These are phyloP conservation scores for Elanoides forficatus DNA, from an alignment of 2,113 vertebrate species.

Conservation along the genomic window DNA sequence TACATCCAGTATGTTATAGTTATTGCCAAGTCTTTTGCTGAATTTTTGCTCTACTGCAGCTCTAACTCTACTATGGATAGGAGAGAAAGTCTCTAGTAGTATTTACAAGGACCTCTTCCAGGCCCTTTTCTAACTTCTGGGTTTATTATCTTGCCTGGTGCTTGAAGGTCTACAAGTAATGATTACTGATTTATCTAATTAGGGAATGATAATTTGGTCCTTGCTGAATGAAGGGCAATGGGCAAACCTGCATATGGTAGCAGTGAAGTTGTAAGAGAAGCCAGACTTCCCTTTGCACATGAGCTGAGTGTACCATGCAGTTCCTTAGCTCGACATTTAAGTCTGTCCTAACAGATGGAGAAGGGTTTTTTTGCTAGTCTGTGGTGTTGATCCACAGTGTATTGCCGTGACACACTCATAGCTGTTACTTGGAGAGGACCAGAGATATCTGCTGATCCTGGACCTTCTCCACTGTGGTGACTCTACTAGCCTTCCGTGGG, in stretches of 20 bases:
- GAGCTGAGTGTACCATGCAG: background rate
- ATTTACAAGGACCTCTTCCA: background rate
- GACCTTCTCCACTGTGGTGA: background rate
- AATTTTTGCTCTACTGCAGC: background rate
- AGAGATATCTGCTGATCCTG: background rate
- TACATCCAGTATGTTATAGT: background rate
- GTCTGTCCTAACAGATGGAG: background rate
- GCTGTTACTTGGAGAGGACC: background rate
- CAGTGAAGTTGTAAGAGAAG: background rate
- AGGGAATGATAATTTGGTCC: background rate
- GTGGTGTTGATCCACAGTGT: background rate
- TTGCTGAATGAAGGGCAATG: background rate
- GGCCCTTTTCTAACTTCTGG: background rate
- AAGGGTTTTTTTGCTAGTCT: background rate
- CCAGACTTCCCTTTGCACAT: background rate
- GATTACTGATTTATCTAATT: background rate
- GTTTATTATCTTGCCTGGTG: background rate
- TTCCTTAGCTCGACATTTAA: background rate
- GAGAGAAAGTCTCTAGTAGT: background rate
- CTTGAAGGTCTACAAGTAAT: background rate
- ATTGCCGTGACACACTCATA: fast-evolving
- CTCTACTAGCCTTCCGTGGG: fast-evolving
- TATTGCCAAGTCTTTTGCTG: background rate
- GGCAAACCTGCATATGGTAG: background rate
- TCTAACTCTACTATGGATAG: background rate